Conservation (phyloP, 2,797 vertebrate genomes). For the Sebastes steindachneri region DNA sequence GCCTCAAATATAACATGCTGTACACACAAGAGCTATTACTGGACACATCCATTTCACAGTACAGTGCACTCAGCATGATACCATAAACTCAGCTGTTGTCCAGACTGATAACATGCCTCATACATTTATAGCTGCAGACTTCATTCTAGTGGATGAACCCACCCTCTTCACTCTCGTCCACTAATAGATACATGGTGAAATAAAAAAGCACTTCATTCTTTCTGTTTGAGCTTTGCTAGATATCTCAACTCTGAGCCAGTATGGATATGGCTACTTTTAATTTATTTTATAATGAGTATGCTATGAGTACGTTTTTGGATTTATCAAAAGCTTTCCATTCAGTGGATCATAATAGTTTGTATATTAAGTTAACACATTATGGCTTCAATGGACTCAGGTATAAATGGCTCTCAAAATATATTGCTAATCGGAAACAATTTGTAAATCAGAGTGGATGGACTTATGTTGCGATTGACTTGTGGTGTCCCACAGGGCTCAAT, state of each 20-base stretch:
- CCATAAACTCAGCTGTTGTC: slow-evolving; percentile 34
- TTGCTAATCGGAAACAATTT: not conserved
- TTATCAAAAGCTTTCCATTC: not conserved
- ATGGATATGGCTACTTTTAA: not conserved
- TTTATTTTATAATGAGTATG: not conserved
- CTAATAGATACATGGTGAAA: slow-evolving; percentile 25
- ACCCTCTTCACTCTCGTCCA: not conserved
- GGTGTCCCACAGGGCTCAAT: not conserved
- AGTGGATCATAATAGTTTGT: not conserved
- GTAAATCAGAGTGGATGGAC: not conserved
- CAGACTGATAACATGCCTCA: slow-evolving; percentile 42
- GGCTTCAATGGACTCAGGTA: not conserved
- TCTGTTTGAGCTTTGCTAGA: not conserved
- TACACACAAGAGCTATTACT: slow-evolving; percentile 17
- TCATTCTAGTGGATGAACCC: slow-evolving; percentile 37
- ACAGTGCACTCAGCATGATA: slow-evolving; percentile 39
- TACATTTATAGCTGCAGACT: slow-evolving; percentile 51
- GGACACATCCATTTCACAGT: slow-evolving; percentile 42
- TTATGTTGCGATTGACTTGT: not conserved
- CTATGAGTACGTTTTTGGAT: not conserved
- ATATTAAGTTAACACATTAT: not conserved
- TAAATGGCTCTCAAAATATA: not conserved
- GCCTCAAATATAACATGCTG: slow-evolving; percentile 7
- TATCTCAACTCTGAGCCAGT: not conserved
- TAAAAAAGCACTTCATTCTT: not conserved